phyloP scores from a whole-genome alignment of 2,113 vertebrate species.

The Pachyramphus minor region DNA sequence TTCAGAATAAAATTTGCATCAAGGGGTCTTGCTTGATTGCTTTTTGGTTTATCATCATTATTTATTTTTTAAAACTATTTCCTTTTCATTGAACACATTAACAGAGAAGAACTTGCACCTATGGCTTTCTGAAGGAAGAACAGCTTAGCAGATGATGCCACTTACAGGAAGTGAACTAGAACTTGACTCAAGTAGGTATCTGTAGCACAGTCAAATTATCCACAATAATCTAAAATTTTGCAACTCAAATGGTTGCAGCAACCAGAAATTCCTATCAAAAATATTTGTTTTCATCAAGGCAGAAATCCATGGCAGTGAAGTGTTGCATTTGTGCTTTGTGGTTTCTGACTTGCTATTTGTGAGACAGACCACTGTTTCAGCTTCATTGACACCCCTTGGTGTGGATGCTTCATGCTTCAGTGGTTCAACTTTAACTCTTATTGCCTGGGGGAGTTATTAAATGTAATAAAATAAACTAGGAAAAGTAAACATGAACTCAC shows the following conservation, averaged over 20 bases:
- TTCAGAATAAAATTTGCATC: background rate
- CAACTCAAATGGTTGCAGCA: background rate
- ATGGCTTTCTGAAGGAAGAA: background rate
- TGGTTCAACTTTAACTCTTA: background rate
- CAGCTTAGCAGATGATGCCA: background rate
- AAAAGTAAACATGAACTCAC: background rate
- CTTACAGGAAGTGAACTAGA: background rate
- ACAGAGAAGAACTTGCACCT: background rate
- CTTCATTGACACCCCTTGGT: background rate
- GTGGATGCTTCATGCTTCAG: background rate
- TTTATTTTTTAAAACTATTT: background rate
- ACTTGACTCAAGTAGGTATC: background rate
- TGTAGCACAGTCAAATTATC: background rate
- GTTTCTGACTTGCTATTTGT: background rate
- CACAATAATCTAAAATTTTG: background rate
- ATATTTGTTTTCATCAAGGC: background rate
- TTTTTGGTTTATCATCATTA: background rate
- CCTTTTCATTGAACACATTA: background rate
- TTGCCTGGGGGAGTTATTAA: background rate
- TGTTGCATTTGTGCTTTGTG: background rate
- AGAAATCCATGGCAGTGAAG: background rate
- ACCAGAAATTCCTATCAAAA: background rate
- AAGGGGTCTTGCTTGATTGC: accelerated
- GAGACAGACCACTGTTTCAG: background rate
- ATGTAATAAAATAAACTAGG: background rate